A percentile compares a stretch with the other conserved stretches of the same genome.
Conservation (phyloP, 2,113 vertebrate genomes). For the Boulengeromyrus knoepffleri region DNA sequence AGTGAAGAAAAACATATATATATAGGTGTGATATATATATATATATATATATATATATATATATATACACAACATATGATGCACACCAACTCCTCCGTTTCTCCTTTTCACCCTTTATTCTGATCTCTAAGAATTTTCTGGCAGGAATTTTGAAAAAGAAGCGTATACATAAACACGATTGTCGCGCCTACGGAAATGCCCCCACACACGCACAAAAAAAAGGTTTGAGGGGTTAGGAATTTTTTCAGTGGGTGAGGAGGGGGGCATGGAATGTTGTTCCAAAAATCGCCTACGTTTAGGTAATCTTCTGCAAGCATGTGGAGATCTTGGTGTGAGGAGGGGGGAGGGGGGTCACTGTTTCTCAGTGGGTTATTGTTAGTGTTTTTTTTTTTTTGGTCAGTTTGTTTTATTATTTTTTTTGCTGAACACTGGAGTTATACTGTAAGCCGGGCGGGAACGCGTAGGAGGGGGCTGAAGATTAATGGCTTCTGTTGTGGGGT, state of each 20-base stretch:
- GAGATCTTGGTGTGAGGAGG: not conserved
- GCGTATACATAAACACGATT: not conserved
- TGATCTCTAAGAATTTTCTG: not conserved
- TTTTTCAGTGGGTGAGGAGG: not conserved
- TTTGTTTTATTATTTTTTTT: slow-evolving; percentile 1
- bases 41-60: not conserved
- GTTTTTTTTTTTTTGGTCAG: not conserved
- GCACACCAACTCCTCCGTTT: not conserved
- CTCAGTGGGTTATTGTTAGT: not conserved
- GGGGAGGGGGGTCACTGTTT: not conserved
- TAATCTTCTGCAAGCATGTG: not conserved
- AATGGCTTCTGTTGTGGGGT: not conserved
- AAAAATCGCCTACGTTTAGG: slow-evolving; percentile 1
- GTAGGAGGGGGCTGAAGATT: not conserved
- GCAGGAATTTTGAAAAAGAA: not conserved
- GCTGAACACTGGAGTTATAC: not conserved
- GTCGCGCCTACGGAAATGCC: not conserved
- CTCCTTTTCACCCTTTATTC: not conserved
- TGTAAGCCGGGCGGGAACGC: not conserved
- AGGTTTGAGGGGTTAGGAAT: not conserved
- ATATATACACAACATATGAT: not conserved
- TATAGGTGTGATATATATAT: not conserved
- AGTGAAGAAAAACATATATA: not conserved
- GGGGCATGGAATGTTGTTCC: not conserved
- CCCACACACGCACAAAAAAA: not conserved